Conservation (phyloP, 2,888 invertebrate genomes). For the Rhagophthalmus giganteus region DNA sequence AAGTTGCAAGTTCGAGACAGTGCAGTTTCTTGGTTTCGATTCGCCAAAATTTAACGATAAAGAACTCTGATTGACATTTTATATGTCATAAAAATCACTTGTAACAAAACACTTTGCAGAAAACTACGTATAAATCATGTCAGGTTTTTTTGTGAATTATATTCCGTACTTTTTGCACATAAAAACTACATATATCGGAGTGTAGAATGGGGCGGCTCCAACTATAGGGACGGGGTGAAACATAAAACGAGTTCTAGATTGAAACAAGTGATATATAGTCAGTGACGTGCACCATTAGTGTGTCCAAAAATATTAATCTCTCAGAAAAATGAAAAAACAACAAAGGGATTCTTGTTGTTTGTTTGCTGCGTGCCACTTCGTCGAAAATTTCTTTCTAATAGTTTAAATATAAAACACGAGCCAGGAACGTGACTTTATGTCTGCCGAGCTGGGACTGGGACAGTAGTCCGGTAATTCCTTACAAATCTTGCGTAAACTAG, state of each 20-base stretch:
- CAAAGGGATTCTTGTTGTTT: conserved; percentile 42
- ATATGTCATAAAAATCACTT: conserved; percentile 54
- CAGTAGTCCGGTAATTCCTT: too few species aligned
- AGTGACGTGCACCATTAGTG: conserved; percentile 59
- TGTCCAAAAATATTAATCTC: conserved; percentile 60
- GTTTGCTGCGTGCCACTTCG: conserved; percentile 19
- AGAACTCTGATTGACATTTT: conserved; percentile 50
- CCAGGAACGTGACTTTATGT: too few species aligned
- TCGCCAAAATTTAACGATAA: conserved; percentile 44
- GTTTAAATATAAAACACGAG: too few species aligned
- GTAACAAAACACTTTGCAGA: conserved; percentile 52
- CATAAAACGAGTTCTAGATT: conserved; percentile 58
- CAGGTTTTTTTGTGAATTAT: conserved; percentile 45
- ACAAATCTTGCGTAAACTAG: too few species aligned
- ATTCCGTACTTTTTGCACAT: conserved; percentile 45
- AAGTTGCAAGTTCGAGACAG: conserved; percentile 19
- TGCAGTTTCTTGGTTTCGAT: conserved; percentile 21
- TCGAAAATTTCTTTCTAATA: conserved; percentile 12
- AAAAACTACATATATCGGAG: conserved; percentile 43
- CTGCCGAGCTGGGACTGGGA: too few species aligned
- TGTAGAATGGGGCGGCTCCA: conserved; percentile 34
- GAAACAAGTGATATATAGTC: conserved; percentile 59
- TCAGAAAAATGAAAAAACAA: conserved; percentile 55
- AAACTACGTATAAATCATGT: conserved; percentile 52
- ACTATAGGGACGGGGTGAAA: conserved; percentile 48